These are phyloP conservation scores for Invenusta paracnida DNA, from an alignment of 2,888 invertebrate genomes.

Conservation along the genomic window DNA sequence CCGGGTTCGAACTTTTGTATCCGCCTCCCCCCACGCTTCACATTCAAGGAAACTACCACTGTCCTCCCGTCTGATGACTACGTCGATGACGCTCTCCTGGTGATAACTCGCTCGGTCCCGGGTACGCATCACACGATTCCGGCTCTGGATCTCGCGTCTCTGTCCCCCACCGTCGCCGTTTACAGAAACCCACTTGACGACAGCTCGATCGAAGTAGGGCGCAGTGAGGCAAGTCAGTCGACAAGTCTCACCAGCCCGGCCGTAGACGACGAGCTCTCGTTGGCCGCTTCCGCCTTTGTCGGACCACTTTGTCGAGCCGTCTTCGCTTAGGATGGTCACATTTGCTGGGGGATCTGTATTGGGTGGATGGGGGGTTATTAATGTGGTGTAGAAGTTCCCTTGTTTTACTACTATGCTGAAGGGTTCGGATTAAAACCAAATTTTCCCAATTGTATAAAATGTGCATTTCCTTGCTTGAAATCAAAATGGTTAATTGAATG, in stretches of 20 bases:
- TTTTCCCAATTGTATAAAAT: no score
- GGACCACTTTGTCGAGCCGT: background rate
- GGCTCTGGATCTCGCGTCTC: constrained; percentile 1
- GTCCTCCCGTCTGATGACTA: background rate
- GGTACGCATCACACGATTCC: background rate
- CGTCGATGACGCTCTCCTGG: background rate
- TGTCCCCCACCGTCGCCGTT: background rate
- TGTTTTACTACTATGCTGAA: no score
- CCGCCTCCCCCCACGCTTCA: constrained; percentile 3
- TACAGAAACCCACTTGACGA: background rate
- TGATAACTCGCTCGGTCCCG: background rate
- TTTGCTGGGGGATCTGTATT: background rate
- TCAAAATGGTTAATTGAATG: no score
- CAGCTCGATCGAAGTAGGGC: background rate
- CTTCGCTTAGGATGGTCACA: background rate
- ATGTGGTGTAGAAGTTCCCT: no score
- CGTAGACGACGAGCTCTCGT: constrained; percentile 1
- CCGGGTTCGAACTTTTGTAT: background rate
- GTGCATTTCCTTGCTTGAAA: no score
- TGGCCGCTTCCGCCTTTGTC: background rate
- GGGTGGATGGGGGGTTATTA: no score
- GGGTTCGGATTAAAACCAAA: no score
- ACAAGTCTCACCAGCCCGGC: background rate
- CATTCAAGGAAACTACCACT: background rate
- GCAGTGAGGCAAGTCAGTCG: background rate